These are phyloP conservation scores for Drosophila oshimai DNA, from an alignment of 1,140 invertebrate species.

Conservation along the genomic window DNA sequence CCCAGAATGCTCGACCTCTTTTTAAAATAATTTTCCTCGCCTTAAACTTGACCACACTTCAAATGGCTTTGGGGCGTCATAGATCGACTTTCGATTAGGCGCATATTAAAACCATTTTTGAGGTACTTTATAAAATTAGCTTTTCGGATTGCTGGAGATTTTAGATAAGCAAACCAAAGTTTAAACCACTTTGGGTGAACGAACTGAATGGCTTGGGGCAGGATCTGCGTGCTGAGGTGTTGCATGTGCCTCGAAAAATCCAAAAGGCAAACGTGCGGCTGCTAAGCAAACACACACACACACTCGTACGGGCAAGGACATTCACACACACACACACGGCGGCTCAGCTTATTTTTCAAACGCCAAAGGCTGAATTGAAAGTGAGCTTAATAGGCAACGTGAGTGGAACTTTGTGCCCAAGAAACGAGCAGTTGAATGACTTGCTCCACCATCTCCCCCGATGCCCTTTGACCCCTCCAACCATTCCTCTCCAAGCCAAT, in stretches of 20 bases:
- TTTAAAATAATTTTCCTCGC: neutral
- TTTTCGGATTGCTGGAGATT: neutral
- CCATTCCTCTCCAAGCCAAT: neutral
- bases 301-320: conserved; percentile 1
- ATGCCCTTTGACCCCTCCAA: neutral
- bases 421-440: conserved; percentile 31
- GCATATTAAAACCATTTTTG: conserved; percentile 1
- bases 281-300: conserved; percentile 48
- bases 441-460: neutral
- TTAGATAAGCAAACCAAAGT: neutral
- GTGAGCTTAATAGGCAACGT: conserved; percentile 46
- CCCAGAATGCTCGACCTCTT: too few relatives aligned
- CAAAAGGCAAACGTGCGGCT: conserved; percentile 34
- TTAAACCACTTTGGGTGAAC: conserved; percentile 1
- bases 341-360: conserved; percentile 63
- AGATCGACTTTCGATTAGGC: conserved; percentile 3
- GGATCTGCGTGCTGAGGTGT: conserved; percentile 47
- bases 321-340: conserved; percentile 9
- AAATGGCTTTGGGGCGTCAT: neutral
- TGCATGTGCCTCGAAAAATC: conserved; percentile 50
- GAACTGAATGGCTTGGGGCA: conserved; percentile 18
- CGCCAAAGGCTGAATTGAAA: conserved; percentile 60
- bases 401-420: conserved; percentile 8
- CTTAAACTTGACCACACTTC: neutral
- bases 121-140: neutral